Percentiles rank a stretch among this genome's conserved stretches.
Conservation (phyloP, 2,797 vertebrate genomes). For the Coendou prehensilis region DNA sequence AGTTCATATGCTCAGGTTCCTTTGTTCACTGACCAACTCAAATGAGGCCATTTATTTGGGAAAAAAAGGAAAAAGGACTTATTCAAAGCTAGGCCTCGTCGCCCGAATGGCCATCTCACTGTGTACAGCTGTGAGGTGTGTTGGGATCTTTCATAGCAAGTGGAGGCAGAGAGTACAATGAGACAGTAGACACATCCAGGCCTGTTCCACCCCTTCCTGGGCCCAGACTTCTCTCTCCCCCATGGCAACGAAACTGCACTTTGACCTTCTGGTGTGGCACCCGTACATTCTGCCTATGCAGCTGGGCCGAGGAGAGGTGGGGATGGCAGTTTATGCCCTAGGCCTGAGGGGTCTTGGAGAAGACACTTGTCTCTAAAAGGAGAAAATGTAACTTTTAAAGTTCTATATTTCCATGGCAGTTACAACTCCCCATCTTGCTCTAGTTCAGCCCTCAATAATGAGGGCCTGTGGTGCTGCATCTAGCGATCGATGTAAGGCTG, state of each 20-base stretch:
- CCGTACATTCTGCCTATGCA: neutral
- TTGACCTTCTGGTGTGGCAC: neutral
- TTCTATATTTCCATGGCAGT: neutral
- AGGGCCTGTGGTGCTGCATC: neutral
- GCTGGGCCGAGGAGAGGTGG: neutral
- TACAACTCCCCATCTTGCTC: neutral
- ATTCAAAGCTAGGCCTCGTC: neutral
- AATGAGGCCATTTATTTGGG: neutral
- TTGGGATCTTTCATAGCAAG: neutral
- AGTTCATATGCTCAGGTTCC: neutral
- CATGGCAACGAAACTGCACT: neutral
- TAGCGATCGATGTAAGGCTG: neutral
- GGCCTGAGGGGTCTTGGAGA: neutral
- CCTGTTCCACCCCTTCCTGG: neutral
- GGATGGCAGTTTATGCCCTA: neutral
- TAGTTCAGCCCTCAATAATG: neutral
- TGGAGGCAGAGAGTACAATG: neutral
- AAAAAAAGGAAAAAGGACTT: neutral
- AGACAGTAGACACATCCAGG: neutral
- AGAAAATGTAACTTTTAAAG: neutral
- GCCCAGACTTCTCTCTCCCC: neutral
- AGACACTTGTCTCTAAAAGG: neutral
- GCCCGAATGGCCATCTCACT: neutral
- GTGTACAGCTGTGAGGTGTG: neutral
- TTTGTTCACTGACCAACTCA: neutral